Conservation (phyloP, 2,113 vertebrate species). For the human region GRCh38 chr2:22890001-22890500, state of each 20-base stretch:
- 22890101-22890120: neutral
- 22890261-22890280: constrained; percentile 52
- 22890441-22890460: neutral
- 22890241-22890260: neutral
- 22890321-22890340: constrained; percentile 38
- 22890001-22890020: neutral
- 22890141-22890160: neutral
- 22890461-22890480: neutral
- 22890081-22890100: neutral
- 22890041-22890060: neutral
- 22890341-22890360: constrained; percentile 38
- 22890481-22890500: neutral
- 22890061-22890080: neutral
- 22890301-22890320: constrained; percentile 44
- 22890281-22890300: constrained; percentile 34
- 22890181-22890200: neutral
- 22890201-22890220: accelerated
- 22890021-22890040: neutral
- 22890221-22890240: neutral
- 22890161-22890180: neutral
- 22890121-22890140: neutral
- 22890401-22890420: neutral
- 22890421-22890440: neutral
- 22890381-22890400: constrained; percentile 36
- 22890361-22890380: constrained; percentile 44